These are phyloP conservation scores for Dasypolia templi DNA, from an alignment of 2,888 invertebrate species.

Conservation along the genomic window DNA sequence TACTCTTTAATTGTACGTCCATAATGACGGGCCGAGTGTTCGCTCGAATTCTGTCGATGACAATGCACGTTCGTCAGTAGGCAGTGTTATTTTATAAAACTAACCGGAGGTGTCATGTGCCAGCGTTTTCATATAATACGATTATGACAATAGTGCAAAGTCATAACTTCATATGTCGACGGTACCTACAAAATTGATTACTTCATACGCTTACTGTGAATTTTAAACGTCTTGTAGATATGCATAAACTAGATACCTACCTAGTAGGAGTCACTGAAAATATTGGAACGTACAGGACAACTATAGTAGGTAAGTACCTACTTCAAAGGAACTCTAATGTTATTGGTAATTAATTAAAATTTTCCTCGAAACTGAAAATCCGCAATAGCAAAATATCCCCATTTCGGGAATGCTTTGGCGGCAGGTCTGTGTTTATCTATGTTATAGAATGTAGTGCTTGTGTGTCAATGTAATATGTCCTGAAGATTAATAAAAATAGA, in stretches of 20 bases:
- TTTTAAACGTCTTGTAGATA: neutral
- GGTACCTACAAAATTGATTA: constrained; percentile 7
- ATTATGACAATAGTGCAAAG: constrained; percentile 54
- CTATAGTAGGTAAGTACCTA: neutral
- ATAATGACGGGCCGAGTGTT: constrained; percentile 77
- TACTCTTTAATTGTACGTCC: constrained; percentile 85
- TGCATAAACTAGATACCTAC: no score
- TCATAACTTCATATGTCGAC: constrained; percentile 60
- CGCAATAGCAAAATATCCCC: neutral
- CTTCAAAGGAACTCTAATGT: neutral
- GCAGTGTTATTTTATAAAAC: constrained; percentile 78
- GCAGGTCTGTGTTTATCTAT: neutral
- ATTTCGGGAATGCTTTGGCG: neutral
- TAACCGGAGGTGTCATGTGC: constrained; percentile 63
- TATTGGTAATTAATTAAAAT: neutral
- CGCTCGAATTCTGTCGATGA: constrained; percentile 83
- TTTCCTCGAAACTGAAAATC: no score
- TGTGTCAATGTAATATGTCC: neutral
- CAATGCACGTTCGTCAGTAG: constrained; percentile 82
- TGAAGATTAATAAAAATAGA: neutral
- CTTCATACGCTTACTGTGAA: neutral
- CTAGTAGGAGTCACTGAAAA: neutral
- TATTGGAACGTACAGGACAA: neutral
- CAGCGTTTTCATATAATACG: constrained; percentile 45
- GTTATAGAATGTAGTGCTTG: neutral